A percentile compares a stretch with the other conserved stretches of the same genome.
Evolutionary conservation across 2,797 vertebrate species (phyloP).

Genomic region (Pelochelys cantorii): DNA sequence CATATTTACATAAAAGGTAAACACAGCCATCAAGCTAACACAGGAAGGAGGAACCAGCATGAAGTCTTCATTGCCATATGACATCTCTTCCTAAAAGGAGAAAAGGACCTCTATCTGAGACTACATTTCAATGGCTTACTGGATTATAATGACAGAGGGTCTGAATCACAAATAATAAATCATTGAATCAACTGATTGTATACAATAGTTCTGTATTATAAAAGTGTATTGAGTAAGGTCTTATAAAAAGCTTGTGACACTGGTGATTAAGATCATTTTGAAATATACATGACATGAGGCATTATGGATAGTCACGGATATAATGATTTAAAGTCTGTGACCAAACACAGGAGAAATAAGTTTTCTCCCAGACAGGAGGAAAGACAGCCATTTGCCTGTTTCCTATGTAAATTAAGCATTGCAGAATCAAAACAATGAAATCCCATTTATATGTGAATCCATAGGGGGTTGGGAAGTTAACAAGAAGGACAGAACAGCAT

Average conservation of each 20-base stretch:
- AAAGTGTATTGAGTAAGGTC: background rate
- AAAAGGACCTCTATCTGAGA: background rate
- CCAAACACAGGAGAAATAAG: background rate
- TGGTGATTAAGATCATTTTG: background rate
- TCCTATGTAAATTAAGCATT: background rate
- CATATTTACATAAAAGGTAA: background rate
- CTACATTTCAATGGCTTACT: background rate
- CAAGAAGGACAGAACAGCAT: background rate
- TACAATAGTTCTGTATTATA: background rate
- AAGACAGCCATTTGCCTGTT: background rate
- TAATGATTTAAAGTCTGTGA: background rate
- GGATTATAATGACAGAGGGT: background rate
- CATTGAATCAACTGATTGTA: background rate
- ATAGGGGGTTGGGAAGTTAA: background rate
- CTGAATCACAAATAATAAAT: background rate
- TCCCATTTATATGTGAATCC: background rate
- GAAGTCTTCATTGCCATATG: background rate
- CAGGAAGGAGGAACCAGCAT: background rate
- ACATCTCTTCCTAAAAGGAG: background rate
- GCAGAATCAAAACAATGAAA: background rate
- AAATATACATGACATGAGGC: background rate
- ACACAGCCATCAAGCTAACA: background rate
- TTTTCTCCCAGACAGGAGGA: background rate
- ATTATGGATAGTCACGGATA: background rate
- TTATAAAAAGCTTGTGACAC: background rate